A percentile compares a stretch with the other conserved stretches of the same genome.
phyloP scores from a whole-genome alignment of 2,888 invertebrate species.

The Tipula unca region DNA sequence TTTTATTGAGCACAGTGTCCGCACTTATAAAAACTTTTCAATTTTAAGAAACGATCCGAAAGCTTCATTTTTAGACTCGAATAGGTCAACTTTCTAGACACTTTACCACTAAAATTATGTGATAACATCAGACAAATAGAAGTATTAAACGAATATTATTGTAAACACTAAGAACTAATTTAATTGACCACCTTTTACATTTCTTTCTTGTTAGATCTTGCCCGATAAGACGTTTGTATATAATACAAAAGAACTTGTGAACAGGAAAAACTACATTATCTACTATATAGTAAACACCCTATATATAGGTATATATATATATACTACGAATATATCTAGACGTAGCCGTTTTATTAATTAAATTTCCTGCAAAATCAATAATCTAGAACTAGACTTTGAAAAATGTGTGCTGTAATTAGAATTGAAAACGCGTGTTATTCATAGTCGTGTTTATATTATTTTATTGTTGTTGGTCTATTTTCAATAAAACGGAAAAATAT shows the following conservation, averaged over 20 bases:
- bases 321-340: not conserved
- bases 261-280: conserved; percentile 14
- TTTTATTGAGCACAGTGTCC: too few species aligned
- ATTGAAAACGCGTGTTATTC: not conserved
- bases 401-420: not conserved
- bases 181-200: too few species aligned
- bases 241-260: not conserved
- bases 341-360: not conserved
- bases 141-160: too few species aligned
- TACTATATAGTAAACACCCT: not conserved
- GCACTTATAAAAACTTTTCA: too few species aligned
- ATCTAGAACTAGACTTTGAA: not conserved
- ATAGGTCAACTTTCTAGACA: too few species aligned
- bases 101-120: too few species aligned
- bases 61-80: too few species aligned
- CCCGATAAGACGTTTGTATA: too few species aligned
- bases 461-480: not conserved
- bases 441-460: not conserved
- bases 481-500: not conserved
- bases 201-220: too few species aligned
- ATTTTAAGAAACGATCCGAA: too few species aligned
- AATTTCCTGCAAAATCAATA: not conserved
- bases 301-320: not conserved
- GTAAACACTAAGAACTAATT: too few species aligned
- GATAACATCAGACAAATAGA: too few species aligned